Evolutionary conservation across 2,888 invertebrate species (phyloP).

Genomic region (Polia nebulosa): DNA sequence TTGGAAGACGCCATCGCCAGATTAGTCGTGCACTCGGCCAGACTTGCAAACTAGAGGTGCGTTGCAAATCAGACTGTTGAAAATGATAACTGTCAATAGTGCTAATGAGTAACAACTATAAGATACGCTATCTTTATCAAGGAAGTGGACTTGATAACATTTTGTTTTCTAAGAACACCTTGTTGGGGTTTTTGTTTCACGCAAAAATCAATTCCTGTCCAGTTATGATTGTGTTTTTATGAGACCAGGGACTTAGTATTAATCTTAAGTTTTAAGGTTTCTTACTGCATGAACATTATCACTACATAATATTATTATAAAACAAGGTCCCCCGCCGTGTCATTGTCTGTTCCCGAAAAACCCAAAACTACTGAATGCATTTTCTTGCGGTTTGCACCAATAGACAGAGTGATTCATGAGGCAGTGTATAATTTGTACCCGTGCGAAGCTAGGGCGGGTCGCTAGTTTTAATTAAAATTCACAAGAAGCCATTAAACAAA

Average conservation of each 20-base stretch:
- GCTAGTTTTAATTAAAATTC: slow-evolving; percentile 28
- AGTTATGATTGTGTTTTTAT: not conserved
- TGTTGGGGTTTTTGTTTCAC: slow-evolving; percentile 12
- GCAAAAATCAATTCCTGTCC: slow-evolving; percentile 3
- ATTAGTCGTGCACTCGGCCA: slow-evolving; percentile 59
- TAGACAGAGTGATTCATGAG: too few relatives aligned
- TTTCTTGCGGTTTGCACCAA: too few relatives aligned
- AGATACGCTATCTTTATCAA: slow-evolving; percentile 61
- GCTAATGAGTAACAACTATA: slow-evolving; percentile 67
- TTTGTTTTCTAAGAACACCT: slow-evolving; percentile 5
- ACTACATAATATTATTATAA: too few relatives aligned
- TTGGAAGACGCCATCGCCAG: slow-evolving; percentile 64
- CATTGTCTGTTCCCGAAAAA: too few relatives aligned
- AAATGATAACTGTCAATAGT: slow-evolving; percentile 68
- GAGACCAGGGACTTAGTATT: not conserved
- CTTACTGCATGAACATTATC: not conserved
- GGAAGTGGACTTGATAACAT: slow-evolving; percentile 43
- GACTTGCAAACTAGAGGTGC: slow-evolving; percentile 55
- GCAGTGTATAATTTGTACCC: too few relatives aligned
- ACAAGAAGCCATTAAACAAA: slow-evolving; percentile 13
- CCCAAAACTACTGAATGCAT: too few relatives aligned
- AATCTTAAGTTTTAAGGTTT: not conserved
- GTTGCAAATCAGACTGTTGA: slow-evolving; percentile 60
- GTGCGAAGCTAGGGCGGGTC: too few relatives aligned
- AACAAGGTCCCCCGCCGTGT: too few relatives aligned